Conservation (phyloP, 1,140 invertebrate species). For the Anagrus nilaparvatae region DNA sequence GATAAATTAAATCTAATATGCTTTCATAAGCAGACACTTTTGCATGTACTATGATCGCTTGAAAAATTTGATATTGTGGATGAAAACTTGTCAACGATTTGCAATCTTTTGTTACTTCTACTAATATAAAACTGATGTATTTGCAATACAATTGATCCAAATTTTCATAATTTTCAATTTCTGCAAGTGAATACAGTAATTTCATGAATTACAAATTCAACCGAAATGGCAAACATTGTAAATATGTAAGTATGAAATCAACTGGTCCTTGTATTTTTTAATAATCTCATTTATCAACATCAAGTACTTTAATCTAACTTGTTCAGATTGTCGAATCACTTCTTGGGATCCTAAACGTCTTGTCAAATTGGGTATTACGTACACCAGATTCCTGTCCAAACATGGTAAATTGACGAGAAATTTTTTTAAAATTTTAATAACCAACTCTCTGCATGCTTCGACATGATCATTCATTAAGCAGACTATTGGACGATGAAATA, state of each 20-base stretch:
- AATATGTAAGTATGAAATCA: constrained; percentile 60
- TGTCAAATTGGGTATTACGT: constrained; percentile 64
- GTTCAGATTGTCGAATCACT: constrained; percentile 73
- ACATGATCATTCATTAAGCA: constrained; percentile 47
- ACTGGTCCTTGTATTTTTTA: constrained; percentile 48
- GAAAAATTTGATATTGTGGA: constrained; percentile 33
- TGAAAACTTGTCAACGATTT: constrained; percentile 30
- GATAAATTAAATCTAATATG: constrained; percentile 40
- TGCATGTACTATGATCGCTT: constrained; percentile 25
- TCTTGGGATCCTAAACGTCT: constrained; percentile 68
- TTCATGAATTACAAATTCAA: constrained; percentile 16
- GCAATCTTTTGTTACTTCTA: constrained; percentile 17
- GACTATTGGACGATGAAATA: constrained; percentile 42
- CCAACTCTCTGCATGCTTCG: constrained; percentile 50
- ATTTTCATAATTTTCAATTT: constrained; percentile 17
- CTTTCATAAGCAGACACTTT: constrained; percentile 25
- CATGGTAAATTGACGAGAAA: constrained; percentile 42
- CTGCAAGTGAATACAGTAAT: constrained; percentile 25
- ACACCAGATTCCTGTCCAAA: constrained; percentile 60
- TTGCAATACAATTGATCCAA: constrained; percentile 24
- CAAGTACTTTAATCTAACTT: constrained; percentile 64
- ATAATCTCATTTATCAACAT: constrained; percentile 56
- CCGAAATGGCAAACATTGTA: constrained; percentile 37
- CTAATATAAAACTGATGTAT: constrained; percentile 20
- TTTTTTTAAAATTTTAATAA: constrained; percentile 42